Base-by-base conservation (phyloP, 1,140 invertebrate species). In the Drosophila triauraria region DNA sequence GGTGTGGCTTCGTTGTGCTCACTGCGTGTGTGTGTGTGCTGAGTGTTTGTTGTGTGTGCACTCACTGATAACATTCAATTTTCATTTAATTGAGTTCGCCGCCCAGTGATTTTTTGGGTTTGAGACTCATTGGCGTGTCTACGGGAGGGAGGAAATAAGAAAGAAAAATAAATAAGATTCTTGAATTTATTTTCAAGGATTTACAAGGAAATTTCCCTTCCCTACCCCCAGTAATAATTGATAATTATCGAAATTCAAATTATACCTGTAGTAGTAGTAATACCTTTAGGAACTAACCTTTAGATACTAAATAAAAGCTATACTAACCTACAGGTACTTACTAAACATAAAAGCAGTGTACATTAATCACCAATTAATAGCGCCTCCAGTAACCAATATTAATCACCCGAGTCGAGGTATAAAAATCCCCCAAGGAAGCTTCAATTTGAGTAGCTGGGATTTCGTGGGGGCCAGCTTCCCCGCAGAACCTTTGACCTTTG, bases 11-110 rank as follows among this genome's bases (percentile, higher is more conserved):
- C 12, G 35, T 38, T 4, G 48, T 20, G 32, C 17, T 20, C 47
- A 15, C 25, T 61, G 58, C 23, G 58, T 61, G 58, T 54, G 32
- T 56, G 60, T n/a, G 20, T 20, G 20, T 20, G 47, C 32, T 38
- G 10, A 54, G 20, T 63, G 53, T 35, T 35, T 56, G 53, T 56
- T 12, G 53, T 56, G 53, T 56, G 61, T 23, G n/a, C 35, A 57
- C 61, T 63, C 50, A 30, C 61, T 63, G 61, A 63, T 63, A 63
- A 57, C 61, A 63, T 56, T 63, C 61, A 63, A 63, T 63, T 63
- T 63, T 63, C 61, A 63, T 63, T 63, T 63, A 63, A 63, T 63
- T 63, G 61, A 63, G 61, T 63, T 56, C 50, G 27, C 56, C 40
- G 61, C 61, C 56, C 60, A 62, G 47, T 38, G 59, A n/a, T 20